These are phyloP conservation scores for Cantharis nigra DNA, from an alignment of 2,888 invertebrate genomes.

Conservation along the genomic window DNA sequence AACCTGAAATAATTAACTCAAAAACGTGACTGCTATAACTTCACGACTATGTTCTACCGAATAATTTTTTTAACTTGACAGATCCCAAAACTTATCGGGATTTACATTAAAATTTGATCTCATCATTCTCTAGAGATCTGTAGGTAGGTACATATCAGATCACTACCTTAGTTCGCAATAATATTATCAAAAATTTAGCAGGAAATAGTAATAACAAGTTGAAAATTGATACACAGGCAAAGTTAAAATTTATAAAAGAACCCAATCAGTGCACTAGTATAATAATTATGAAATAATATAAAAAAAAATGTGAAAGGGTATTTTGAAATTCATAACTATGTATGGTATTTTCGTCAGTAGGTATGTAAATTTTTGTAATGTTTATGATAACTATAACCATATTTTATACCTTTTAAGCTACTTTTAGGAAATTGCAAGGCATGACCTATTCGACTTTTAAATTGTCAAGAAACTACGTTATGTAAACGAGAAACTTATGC, in stretches of 20 bases:
- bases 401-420: not conserved
- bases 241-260: too few relatives aligned
- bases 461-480: slow-evolving; percentile 26
- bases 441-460: not conserved
- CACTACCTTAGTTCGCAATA: not conserved
- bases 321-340: not conserved
- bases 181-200: not conserved
- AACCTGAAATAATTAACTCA: not conserved
- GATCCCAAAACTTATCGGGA: not conserved
- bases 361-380: not conserved
- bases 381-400: not conserved
- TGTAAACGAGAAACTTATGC: slow-evolving; percentile 29
- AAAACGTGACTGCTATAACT: not conserved
- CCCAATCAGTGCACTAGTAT: not conserved
- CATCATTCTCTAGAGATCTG: not conserved
- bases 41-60: not conserved
- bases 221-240: too few relatives aligned
- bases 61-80: not conserved
- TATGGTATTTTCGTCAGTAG: not conserved
- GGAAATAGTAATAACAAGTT: too few relatives aligned
- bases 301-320: not conserved
- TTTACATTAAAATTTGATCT: not conserved
- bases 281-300: not conserved
- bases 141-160: not conserved
- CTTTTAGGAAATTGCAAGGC: not conserved